These are phyloP conservation scores for Notiomystis cincta DNA, from an alignment of 2,113 vertebrate genomes.

Conservation along the genomic window DNA sequence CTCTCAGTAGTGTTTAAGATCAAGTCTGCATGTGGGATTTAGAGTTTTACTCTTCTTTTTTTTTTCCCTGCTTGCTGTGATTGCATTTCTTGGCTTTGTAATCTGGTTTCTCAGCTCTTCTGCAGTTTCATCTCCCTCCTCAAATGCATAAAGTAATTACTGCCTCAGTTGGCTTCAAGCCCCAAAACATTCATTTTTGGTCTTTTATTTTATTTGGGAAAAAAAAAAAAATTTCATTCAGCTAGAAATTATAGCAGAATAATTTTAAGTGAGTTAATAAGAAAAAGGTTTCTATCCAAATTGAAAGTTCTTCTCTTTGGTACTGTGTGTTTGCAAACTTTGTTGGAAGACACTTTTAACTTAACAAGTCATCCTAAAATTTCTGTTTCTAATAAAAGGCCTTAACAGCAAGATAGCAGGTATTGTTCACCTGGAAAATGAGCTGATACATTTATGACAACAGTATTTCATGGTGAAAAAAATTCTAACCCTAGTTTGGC, in stretches of 20 bases:
- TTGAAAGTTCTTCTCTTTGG: background rate
- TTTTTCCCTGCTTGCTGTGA: background rate
- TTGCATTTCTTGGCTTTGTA: slow-evolving; percentile 65
- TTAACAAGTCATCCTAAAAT: background rate
- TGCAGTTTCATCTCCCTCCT: slow-evolving; percentile 42
- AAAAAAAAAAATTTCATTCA: slow-evolving; percentile 43
- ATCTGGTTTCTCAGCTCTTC: slow-evolving; percentile 53
- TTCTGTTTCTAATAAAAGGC: background rate
- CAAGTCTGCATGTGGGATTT: slow-evolving; percentile 39
- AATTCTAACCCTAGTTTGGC: background rate
- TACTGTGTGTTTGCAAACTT: background rate
- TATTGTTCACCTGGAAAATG: background rate
- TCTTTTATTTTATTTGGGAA: background rate
- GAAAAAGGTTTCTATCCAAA: slow-evolving; percentile 3
- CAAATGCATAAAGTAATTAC: slow-evolving; percentile 30
- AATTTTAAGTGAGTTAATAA: slow-evolving; percentile 12
- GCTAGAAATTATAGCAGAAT: slow-evolving; percentile 3
- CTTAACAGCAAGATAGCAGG: background rate
- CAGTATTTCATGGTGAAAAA: background rate
- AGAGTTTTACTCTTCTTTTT: background rate
- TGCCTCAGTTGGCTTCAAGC: slow-evolving; percentile 13
- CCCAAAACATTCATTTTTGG: slow-evolving; percentile 34
- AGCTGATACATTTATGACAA: background rate
- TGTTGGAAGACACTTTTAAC: background rate
- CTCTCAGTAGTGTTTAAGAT: slow-evolving; percentile 53